Evolutionary conservation across 2,113 vertebrate species (phyloP), one percentile per base, ranked within the genome.

Genomic region (Entelurus aequoreus): DNA sequence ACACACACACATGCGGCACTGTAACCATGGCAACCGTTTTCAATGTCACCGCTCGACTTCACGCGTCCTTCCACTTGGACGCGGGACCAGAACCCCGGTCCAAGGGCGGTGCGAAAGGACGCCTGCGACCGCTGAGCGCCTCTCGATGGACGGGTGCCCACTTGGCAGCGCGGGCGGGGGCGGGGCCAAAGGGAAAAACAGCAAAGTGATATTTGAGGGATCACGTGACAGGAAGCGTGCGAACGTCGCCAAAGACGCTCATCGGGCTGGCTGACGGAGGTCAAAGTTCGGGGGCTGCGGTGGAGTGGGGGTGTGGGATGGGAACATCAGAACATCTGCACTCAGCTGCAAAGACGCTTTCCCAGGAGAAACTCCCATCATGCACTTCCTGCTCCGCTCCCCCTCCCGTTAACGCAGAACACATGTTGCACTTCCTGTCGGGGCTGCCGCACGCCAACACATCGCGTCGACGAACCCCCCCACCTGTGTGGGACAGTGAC

Each of bases 341-440:
- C 66, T 84, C 80, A 76, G 78, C 80, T 83, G 76, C 71, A 85
- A 57, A 63, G 28, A 65, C 70, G 35, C 63, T 80, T 87, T 87
- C 88, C 81, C 83, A 66, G 61, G 86, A 88, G 87, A 87, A 87
- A 81, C 74, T 81, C 70, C 74, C 69, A 79, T 64, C 64, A 75
- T 75, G 61, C 78, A 83, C 76, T 87, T 87, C 84, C 83, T 84
- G 53, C 50, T 9, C 44, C 54, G 13, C 37, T 48, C 55, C 6
- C 55, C 19, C 55, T 16, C n/a, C 36, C 56, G 52, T 54, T 65
- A 77, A 78, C 71, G 66, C 47, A 76, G 68, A 85, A 76, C 81
- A 85, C 36, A 62, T 85, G 80, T 72, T 46, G 65, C 60, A 62
- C 72, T 62, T 74, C 77, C 69, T 5, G 54, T 46, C 42, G 4